Conservation (phyloP, 1,140 invertebrate genomes). For the Heterodera schachtii region DNA sequence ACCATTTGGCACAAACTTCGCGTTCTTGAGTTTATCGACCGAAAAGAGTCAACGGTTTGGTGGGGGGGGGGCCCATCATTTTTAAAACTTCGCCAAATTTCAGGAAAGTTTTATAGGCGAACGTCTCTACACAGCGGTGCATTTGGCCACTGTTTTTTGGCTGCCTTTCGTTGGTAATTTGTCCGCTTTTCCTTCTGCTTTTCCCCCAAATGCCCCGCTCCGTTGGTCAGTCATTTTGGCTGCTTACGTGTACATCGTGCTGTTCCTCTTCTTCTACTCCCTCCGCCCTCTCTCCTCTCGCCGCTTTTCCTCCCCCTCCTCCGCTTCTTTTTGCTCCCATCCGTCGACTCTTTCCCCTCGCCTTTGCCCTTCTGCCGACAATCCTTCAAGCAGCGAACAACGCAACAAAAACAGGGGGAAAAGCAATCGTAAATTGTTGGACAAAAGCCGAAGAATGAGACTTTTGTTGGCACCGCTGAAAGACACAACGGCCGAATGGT, state of each 20-base stretch:
- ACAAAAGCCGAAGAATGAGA: not conserved
- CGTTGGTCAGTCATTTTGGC: conserved; percentile 33
- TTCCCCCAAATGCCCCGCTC: too few relatives aligned
- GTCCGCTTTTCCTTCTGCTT: too few relatives aligned
- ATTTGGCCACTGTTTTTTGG: conserved; percentile 53
- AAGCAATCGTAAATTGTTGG: conserved; percentile 6
- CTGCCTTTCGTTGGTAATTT: conserved; percentile 35
- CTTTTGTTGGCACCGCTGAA: not conserved
- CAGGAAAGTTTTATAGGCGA: conserved; percentile 46
- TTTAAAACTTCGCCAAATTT: conserved; percentile 11
- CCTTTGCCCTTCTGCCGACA: not conserved
- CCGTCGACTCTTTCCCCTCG: not conserved
- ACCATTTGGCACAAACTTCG: conserved; percentile 52
- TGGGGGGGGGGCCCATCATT: not conserved
- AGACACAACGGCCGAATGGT: not conserved
- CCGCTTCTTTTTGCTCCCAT: not conserved
- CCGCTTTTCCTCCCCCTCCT: not conserved
- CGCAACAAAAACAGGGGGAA: conserved; percentile 11
- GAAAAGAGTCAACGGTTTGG: conserved; percentile 42
- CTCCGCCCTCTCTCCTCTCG: conserved; percentile 2
- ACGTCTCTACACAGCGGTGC: conserved; percentile 46
- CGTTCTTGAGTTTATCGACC: conserved; percentile 45
- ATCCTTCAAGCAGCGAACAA: conserved; percentile 11
- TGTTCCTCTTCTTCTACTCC: conserved; percentile 52
- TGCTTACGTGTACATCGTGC: conserved; percentile 56